Percentiles rank a stretch among this genome's conserved stretches.
Evolutionary conservation across 2,113 vertebrate species (phyloP).

Genomic region (Muntiacus muntjak): DNA sequence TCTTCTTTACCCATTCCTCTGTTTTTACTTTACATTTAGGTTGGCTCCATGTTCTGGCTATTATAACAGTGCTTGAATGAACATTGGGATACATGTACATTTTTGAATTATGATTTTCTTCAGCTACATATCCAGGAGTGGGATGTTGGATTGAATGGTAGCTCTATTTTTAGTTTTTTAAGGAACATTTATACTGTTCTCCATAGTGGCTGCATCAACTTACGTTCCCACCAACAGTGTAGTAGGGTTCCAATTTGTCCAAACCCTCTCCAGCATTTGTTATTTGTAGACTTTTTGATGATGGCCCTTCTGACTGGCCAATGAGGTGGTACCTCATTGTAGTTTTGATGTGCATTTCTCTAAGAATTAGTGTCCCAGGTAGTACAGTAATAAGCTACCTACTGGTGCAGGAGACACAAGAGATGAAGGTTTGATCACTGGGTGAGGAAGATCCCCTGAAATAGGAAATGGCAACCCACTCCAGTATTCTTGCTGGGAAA

Average conservation of each 20-base stretch:
- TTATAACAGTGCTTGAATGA: neutral
- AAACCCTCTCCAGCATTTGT: neutral
- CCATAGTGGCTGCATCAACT: neutral
- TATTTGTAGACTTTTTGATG: neutral
- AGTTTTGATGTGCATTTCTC: neutral
- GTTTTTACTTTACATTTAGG: neutral
- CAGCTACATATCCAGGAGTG: neutral
- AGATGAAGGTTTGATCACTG: neutral
- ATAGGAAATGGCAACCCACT: neutral
- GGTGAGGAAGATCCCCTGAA: neutral
- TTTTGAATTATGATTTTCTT: neutral
- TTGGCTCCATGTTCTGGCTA: neutral
- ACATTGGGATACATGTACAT: neutral
- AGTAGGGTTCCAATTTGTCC: neutral
- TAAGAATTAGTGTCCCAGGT: neutral
- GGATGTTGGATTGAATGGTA: neutral
- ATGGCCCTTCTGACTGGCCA: neutral
- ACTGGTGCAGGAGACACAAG: neutral
- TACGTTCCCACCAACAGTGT: neutral
- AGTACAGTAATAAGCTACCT: neutral
- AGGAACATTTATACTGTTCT: neutral
- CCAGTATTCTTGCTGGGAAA: neutral
- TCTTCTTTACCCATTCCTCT: neutral
- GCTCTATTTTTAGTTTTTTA: neutral
- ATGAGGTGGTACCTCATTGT: neutral